Percentiles rank a stretch among this genome's conserved stretches.
These are phyloP conservation scores for Stegodyphus mimosarum DNA, from an alignment of 1,140 invertebrate genomes.

Conservation along the genomic window DNA sequence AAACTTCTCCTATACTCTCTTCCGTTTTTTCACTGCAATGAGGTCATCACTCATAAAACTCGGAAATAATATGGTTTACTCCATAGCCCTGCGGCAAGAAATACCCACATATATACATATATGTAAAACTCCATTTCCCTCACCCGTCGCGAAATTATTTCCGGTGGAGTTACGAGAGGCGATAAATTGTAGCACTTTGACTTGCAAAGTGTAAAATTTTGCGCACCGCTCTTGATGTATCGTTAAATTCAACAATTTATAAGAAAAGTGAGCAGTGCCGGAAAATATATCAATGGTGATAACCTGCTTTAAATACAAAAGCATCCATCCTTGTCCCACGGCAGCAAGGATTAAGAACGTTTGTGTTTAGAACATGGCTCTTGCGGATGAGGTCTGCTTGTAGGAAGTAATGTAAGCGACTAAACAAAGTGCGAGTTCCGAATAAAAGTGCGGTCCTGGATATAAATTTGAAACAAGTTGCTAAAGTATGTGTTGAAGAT, in stretches of 20 bases:
- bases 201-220: conserved; percentile 51
- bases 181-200: conserved; percentile 47
- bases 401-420: too few species aligned
- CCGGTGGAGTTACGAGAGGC: conserved; percentile 31
- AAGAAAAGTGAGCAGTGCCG: conserved; percentile 21
- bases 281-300: conserved; percentile 29
- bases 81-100: neutral
- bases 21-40: conserved; percentile 27
- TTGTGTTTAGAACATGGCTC: too few species aligned
- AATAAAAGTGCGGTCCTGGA: too few species aligned
- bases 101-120: conserved; percentile 24
- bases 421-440: too few species aligned
- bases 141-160: conserved; percentile 34
- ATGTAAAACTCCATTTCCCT: conserved; percentile 47
- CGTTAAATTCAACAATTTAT: conserved; percentile 30
- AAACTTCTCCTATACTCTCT: too few species aligned
- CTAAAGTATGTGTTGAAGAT: too few species aligned
- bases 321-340: too few species aligned
- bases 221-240: conserved; percentile 31
- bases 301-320: conserved; percentile 13
- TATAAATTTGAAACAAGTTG: too few species aligned
- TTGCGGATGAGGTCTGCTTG: too few species aligned
- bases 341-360: too few species aligned
- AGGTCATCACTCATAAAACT: conserved; percentile 45
- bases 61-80: conserved; percentile 47